Evolutionary conservation across 2,797 vertebrate species (phyloP), one percentile per base, ranked within the genome.

Genomic region (Lepilemur septentrionalis): DNA sequence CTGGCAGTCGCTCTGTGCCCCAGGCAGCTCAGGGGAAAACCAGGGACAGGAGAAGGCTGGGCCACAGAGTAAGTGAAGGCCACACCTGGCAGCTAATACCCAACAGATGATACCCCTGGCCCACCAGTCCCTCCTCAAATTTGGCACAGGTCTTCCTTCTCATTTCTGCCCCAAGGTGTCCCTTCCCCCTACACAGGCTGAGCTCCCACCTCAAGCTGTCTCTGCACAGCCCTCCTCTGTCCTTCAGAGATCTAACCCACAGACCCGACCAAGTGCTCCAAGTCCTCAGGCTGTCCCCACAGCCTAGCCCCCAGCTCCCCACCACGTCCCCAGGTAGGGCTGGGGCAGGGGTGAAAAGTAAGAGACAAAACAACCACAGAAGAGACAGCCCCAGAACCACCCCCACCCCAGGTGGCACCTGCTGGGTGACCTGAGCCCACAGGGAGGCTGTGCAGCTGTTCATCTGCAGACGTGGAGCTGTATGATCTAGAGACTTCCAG

Each of bases 11-110:
- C 85, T 85, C 73, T 70, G 4, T 25, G 92, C 69, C 85, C 82
- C 63, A 72, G 61, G 55, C 81, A 96, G 91, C 82, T 76, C n/a
- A 80, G 86, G 94, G 96, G 86, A 94, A 96, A 97, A 93, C 94
- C 96, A 73, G 91, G 48, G 81, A 82, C 78, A 89, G 82, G 46
- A 90, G 78, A 92, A 81, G 61, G 46, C 81, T 23, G 0, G 67
- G 88, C 73, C 94, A 41, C 15, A 32, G 78, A 50, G 30, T 2
- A 69, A 46, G 78, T 52, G 79, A 93, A 86, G 79, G 73, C 82
- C 18, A 50, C 9, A 65, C 32, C 81, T 70, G 52, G 63, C 89
- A 9, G 41, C 61, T 82, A 57, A 17, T 11, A 35, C 48, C 59
- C 83, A 83, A 69, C 43, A 65, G 70, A 55, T 46, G 65, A 61